A percentile compares a stretch with the other conserved stretches of the same genome.
phyloP scores from a whole-genome alignment of 1,140 invertebrate species.

The Teleopsis dalmanni region DNA sequence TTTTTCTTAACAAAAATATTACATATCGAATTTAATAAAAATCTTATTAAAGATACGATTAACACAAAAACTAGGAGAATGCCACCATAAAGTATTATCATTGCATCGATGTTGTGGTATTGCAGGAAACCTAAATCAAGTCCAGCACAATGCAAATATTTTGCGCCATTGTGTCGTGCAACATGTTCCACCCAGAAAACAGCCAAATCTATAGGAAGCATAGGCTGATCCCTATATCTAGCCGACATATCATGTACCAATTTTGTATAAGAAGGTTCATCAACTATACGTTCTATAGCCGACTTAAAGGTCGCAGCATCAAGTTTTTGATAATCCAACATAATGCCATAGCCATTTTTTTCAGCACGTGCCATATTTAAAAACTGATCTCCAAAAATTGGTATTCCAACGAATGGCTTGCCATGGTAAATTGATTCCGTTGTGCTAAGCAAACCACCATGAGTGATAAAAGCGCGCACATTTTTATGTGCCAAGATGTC shows the following conservation, averaged over 20 bases:
- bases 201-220: slow-evolving; percentile 53
- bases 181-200: slow-evolving; percentile 64
- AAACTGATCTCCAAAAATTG: slow-evolving; percentile 58
- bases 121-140: slow-evolving; percentile 24
- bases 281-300: slow-evolving; percentile 23
- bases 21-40: too few relatives aligned
- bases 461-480: slow-evolving; percentile 60
- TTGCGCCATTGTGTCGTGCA: slow-evolving; percentile 50
- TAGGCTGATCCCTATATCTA: slow-evolving; percentile 56
- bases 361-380: slow-evolving; percentile 49
- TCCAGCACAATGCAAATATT: slow-evolving; percentile 23
- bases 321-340: slow-evolving; percentile 26
- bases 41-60: not conserved
- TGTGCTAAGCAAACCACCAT: slow-evolving; percentile 61
- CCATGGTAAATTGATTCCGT: slow-evolving; percentile 63
- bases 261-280: slow-evolving; percentile 20
- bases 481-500: slow-evolving; percentile 63
- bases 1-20: too few relatives aligned
- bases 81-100: slow-evolving; percentile 13
- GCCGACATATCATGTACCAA: slow-evolving; percentile 44
- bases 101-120: slow-evolving; percentile 24
- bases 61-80: not conserved
- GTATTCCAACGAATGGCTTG: slow-evolving; percentile 62
- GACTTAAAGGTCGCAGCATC: slow-evolving; percentile 16
- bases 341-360: slow-evolving; percentile 45